phyloP scores from a whole-genome alignment of 2,888 invertebrate genomes.

The Chymomyza amoena region DNA sequence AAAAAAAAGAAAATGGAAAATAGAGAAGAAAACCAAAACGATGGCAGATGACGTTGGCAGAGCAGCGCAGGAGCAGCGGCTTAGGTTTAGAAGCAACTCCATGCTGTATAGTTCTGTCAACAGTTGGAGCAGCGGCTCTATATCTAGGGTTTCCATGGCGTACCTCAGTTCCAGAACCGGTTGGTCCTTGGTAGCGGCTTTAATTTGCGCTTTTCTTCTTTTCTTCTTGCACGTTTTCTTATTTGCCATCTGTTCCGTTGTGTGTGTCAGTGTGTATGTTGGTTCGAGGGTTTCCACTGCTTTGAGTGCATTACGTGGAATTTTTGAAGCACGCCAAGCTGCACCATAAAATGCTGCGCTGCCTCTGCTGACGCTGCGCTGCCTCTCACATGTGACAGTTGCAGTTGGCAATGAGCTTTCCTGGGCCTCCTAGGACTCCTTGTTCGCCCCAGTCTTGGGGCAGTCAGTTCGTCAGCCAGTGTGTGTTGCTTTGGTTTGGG shows the following conservation, averaged over 20 bases:
- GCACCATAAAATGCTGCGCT: conserved; percentile 70
- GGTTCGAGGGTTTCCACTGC: conserved; percentile 36
- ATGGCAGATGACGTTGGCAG: neutral
- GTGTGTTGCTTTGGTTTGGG: no score
- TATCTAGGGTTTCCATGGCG: conserved; percentile 28
- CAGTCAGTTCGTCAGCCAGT: neutral
- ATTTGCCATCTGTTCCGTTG: conserved; percentile 54
- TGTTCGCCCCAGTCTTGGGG: conserved; percentile 42
- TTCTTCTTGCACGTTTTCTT: conserved; percentile 68
- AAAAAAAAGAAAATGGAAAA: conserved; percentile 48
- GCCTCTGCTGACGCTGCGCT: conserved; percentile 23
- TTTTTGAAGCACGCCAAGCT: conserved; percentile 72
- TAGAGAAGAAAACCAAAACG: neutral
- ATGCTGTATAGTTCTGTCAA: conserved; percentile 59
- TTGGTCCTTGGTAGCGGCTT: conserved; percentile 43
- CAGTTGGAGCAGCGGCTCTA: conserved; percentile 29
- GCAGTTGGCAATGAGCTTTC: conserved; percentile 41
- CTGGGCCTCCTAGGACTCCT: conserved; percentile 34
- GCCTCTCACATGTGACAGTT: conserved; percentile 56
- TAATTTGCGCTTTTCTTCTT: conserved; percentile 58
- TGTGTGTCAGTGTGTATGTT: neutral
- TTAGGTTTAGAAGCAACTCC: conserved; percentile 48
- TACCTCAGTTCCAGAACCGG: conserved; percentile 20
- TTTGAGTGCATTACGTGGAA: conserved; percentile 76
- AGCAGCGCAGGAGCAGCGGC: conserved; percentile 35